Evolutionary conservation across 2,888 invertebrate genomes (phyloP).

Genomic region (Eurytoma adleriae): DNA sequence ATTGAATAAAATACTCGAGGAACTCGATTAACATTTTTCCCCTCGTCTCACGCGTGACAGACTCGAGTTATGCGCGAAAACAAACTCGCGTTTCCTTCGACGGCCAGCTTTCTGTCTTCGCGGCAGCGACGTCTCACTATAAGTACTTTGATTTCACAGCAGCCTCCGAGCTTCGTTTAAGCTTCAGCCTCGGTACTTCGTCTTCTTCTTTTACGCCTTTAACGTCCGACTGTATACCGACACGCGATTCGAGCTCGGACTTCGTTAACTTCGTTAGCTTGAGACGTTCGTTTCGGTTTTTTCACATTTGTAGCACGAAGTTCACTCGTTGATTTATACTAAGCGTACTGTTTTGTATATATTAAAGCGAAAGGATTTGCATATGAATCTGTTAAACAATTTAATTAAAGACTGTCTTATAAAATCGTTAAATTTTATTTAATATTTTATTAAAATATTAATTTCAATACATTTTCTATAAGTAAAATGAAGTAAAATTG

Average conservation of each 20-base stretch:
- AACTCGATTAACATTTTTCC: constrained; percentile 1
- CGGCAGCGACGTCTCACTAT: background rate
- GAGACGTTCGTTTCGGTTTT: background rate
- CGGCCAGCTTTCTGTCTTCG: background rate
- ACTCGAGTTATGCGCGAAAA: background rate
- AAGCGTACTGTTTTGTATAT: background rate
- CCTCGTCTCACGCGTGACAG: background rate
- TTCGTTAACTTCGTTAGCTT: constrained; percentile 4
- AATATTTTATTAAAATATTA: too few species aligned
- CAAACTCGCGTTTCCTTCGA: background rate
- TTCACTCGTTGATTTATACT: background rate
- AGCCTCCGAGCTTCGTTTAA: background rate
- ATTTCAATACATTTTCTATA: too few species aligned
- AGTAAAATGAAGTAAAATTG: background rate
- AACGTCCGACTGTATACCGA: background rate
- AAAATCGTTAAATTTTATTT: too few species aligned
- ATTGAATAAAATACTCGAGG: too few species aligned
- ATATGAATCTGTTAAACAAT: too few species aligned
- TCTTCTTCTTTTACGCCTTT: background rate
- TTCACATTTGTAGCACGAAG: background rate
- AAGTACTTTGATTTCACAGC: background rate
- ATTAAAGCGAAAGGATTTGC: background rate
- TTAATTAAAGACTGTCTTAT: too few species aligned
- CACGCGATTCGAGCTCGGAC: background rate
- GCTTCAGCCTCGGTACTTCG: background rate